Conservation (phyloP, 2,888 invertebrate genomes). For the Carabus problematicus region DNA sequence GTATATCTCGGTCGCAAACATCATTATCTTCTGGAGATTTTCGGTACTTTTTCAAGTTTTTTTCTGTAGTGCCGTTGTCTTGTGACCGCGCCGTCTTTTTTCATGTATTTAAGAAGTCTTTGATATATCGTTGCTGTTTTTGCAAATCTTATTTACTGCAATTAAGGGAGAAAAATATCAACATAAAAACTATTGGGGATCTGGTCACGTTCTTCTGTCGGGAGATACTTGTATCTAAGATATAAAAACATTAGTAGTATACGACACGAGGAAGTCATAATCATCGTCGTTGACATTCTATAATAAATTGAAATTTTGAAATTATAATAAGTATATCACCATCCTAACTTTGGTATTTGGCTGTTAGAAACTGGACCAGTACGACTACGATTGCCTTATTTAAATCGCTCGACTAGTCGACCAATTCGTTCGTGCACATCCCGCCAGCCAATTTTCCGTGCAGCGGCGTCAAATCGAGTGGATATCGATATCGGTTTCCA, state of each 20-base stretch:
- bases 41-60: constrained; percentile 32
- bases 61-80: constrained; percentile 19
- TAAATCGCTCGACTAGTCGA: not conserved
- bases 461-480: constrained; percentile 58
- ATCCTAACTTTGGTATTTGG: no score
- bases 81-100: constrained; percentile 23
- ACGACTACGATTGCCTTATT: not conserved
- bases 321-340: no score
- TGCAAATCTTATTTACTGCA: constrained; percentile 41
- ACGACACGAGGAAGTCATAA: no score
- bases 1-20: constrained; percentile 53
- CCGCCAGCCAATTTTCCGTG: constrained; percentile 45
- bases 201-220: not conserved
- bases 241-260: no score
- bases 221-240: constrained; percentile 7
- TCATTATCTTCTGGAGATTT: constrained; percentile 51
- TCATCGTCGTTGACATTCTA: no score
- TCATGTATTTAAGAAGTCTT: constrained; percentile 29
- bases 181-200: constrained; percentile 1
- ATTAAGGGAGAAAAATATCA: constrained; percentile 38
- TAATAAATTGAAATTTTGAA: no score
- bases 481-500: constrained; percentile 54
- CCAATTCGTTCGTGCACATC: constrained; percentile 7
- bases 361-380: no score
- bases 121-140: constrained; percentile 37